Base-by-base conservation (phyloP, 2,888 invertebrate genomes). In the Chelonus formosanus region DNA sequence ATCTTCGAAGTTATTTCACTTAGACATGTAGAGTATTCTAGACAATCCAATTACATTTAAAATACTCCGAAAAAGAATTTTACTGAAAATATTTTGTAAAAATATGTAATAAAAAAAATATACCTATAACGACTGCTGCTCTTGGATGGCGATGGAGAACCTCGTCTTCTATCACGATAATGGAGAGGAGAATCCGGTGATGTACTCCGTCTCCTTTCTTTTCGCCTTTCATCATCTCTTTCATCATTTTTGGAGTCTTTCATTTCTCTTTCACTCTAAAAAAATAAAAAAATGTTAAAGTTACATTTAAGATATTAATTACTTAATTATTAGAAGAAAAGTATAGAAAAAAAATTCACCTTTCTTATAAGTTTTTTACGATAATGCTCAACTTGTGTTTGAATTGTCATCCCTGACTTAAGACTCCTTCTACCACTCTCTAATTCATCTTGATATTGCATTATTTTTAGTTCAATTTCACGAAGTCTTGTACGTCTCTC, bases 371-470 rank as follows among this genome's bases (percentile, higher is more conserved):
- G 88, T 83, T 96, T 96, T 76, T 93, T 88, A 43, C 97, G 86
- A 85, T 96, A 97, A 85, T 96, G 93, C 79, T 95, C 93, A 40
- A 97, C 92, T 86, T 97, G 96, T 79, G 94, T 92, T 54, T 88
- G 85, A 70, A 94, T 86, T 5, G 91, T 88, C 89, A 94, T 92
- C 4, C 90, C 93, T 57, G 89, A 84, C 75, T 93, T 91, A 32
- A 92, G 81, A 44, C 88, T 87, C 67, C 92, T 87, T 76, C 90
- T 88, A 0, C 97, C 97, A 3, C 91, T 91, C 86, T 98, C 98
- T 75, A 98, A 84, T 84, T 97, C 97, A 86, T 98, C 98, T 84
- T 96, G 96, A 87, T 96, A 98, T 82, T 95, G 94, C 86, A 98
- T 89, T 61, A 95, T 94, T 86, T 96, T 95, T 73, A 97, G 90